Evolutionary conservation across 2,888 invertebrate species (phyloP).

Genomic region (Amblyjoppa fuscipennis): DNA sequence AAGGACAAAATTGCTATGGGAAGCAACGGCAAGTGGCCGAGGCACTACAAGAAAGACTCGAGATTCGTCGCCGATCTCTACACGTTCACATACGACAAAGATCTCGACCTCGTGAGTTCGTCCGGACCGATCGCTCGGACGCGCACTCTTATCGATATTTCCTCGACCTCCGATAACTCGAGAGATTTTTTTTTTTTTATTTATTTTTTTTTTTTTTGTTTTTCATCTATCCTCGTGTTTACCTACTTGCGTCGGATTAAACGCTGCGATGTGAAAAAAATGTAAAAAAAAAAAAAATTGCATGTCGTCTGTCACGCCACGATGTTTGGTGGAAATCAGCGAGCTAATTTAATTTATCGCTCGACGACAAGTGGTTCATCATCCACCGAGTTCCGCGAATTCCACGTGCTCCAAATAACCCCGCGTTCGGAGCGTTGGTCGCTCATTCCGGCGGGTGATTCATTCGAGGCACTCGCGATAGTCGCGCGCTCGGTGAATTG

Average conservation of each 20-base stretch:
- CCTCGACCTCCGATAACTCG: constrained; percentile 50
- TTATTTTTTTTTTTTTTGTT: no score
- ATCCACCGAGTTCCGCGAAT: neutral
- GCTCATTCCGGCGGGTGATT: constrained; percentile 22
- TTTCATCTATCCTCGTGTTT: neutral
- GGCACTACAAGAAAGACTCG: constrained; percentile 95
- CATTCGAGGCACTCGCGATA: constrained; percentile 31
- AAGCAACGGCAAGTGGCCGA: constrained; percentile 86
- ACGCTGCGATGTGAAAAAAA: neutral
- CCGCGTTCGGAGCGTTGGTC: neutral
- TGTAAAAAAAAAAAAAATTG: neutral
- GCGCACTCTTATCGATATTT: constrained; percentile 2
- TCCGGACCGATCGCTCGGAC: neutral
- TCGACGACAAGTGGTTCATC: constrained; percentile 31
- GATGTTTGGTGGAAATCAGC: neutral
- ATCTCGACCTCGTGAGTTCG: constrained; percentile 84
- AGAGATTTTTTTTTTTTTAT: neutral
- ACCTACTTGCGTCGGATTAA: neutral
- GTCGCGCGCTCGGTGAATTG: neutral
- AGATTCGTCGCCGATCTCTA: constrained; percentile 93
- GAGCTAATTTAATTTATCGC: neutral
- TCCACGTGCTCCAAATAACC: constrained; percentile 43
- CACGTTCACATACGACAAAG: constrained; percentile 94
- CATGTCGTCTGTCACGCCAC: neutral
- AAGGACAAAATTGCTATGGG: constrained; percentile 60